Percentiles rank a stretch among this genome's conserved stretches.
Conservation (phyloP, 1,140 invertebrate genomes). For the Parasteatoda tepidariorum region DNA sequence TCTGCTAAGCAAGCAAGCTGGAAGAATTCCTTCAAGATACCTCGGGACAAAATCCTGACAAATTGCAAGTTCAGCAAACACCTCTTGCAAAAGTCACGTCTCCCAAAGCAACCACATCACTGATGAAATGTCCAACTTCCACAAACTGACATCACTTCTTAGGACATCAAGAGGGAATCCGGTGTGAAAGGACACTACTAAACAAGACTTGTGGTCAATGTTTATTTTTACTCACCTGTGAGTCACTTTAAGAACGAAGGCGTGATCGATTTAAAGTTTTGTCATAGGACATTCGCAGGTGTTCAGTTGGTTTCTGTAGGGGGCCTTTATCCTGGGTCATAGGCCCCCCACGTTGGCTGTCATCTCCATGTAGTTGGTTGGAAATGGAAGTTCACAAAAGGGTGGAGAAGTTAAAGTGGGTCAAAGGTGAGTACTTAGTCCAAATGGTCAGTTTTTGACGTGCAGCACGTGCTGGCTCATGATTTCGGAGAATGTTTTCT, state of each 20-base stretch:
- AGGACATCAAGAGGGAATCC: neutral
- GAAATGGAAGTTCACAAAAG: conserved; percentile 10
- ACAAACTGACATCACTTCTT: conserved; percentile 35
- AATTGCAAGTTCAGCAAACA: conserved; percentile 47
- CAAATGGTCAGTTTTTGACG: conserved; percentile 18
- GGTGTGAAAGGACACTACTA: conserved; percentile 8
- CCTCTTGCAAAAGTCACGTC: conserved; percentile 1
- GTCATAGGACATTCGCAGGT: conserved; percentile 45
- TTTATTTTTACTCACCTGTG: conserved; percentile 49
- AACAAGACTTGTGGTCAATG: conserved; percentile 59
- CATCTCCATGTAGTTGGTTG: conserved; percentile 21
- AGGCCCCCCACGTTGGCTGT: conserved; percentile 49
- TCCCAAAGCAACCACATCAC: neutral
- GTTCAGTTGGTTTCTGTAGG: conserved; percentile 17
- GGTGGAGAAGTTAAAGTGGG: conserved; percentile 16
- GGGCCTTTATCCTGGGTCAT: neutral
- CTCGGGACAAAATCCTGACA: conserved; percentile 47
- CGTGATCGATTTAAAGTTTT: conserved; percentile 38
- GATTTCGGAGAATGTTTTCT: neutral
- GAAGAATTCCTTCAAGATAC: conserved; percentile 22
- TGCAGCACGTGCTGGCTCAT: conserved; percentile 37
- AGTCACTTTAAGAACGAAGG: conserved; percentile 20
- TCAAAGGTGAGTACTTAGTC: conserved; percentile 47
- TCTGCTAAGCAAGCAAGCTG: conserved; percentile 32
- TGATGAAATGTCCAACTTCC: conserved; percentile 9